Base-by-base conservation (phyloP, 2,797 vertebrate genomes). In the Sebastes cheni region DNA sequence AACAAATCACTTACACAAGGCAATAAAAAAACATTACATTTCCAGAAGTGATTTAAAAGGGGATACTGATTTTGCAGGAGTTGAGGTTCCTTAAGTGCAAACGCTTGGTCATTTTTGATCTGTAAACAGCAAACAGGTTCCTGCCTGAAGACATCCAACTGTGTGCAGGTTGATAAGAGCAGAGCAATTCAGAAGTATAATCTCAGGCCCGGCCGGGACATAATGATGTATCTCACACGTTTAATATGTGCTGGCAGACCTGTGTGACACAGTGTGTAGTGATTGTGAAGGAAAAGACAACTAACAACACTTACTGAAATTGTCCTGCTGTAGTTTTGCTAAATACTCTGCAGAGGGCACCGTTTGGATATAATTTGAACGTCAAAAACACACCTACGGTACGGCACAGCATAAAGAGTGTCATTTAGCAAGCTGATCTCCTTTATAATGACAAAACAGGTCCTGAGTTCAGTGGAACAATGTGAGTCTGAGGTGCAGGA, bases 271-370 rank as follows among this genome's bases (percentile, higher is more conserved):
- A 5, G 5, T 42, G 27, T 20, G 20, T 2, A 34, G 14, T 10
- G 42, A 74, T 1, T 42, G 55, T 58, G 25, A 59, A 25, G 10
- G 20, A 58, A 14, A 73, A 62, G 9, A 7, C 10, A 68, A 46
- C 4, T 4, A 16, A 32, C 50, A 67, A 9, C n/a, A 52, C 6
- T 22, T 3, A 2, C 4, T 67, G 14, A n/a, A 22, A 62, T 18
- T n/a, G 5, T 4, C 4, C 9, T 70, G 59, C 42, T 91, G 88
- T 64, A 89, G 72, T 91, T 81, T 22, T 65, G 29, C 32, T 36
- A 54, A 80, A 64, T 29, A 4, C 36, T 79, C 93, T 75, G 75
- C 76, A 93, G 93, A 90, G 93, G 93, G 92, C 91, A 56, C 70
- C 69, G 50, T 92, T 86, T 72, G 25, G 74, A 67, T 18, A 72